These are phyloP conservation scores for Drosophila bunnanda DNA, from an alignment of 2,888 invertebrate genomes.

Conservation along the genomic window DNA sequence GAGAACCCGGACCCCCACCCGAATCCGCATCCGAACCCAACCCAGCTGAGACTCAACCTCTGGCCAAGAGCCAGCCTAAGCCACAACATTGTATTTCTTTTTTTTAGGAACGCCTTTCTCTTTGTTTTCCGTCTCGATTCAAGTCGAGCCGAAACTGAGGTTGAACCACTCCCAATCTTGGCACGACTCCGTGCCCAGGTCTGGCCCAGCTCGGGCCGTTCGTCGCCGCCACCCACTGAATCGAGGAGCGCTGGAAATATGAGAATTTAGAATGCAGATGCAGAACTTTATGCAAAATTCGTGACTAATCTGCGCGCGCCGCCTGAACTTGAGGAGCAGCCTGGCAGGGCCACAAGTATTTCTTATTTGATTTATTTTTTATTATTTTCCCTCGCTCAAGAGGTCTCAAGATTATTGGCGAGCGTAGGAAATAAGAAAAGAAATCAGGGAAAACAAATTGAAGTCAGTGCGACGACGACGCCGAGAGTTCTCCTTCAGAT, in stretches of 20 bases:
- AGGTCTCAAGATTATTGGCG: slow-evolving; percentile 38
- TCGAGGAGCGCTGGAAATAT: slow-evolving; percentile 44
- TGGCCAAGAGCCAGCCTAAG: slow-evolving; percentile 15
- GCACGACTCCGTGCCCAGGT: slow-evolving; percentile 66
- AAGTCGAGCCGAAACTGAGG: slow-evolving; percentile 22
- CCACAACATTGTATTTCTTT: slow-evolving; percentile 35
- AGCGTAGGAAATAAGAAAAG: slow-evolving; percentile 42
- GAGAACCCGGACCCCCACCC: slow-evolving; percentile 19
- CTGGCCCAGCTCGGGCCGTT: slow-evolving; percentile 10
- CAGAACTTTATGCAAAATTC: slow-evolving; percentile 71
- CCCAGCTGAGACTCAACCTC: slow-evolving; percentile 29
- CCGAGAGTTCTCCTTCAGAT: slow-evolving; percentile 29
- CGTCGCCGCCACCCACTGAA: slow-evolving; percentile 34
- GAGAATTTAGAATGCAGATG: slow-evolving; percentile 56
- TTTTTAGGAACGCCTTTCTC: slow-evolving; percentile 72
- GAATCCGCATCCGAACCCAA: slow-evolving; percentile 18
- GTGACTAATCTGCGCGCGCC: slow-evolving; percentile 70
- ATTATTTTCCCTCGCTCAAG: slow-evolving; percentile 15
- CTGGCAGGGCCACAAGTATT: slow-evolving; percentile 4
- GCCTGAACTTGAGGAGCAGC: slow-evolving; percentile 13
- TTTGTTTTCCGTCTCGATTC: slow-evolving; percentile 54
- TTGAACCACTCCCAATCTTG: slow-evolving; percentile 76
- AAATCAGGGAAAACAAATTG: slow-evolving; percentile 43
- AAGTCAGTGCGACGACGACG: slow-evolving; percentile 23
- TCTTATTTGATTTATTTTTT: slow-evolving; percentile 17